Conservation (phyloP, 2,888 invertebrate species). For the Calameuta pallipes region DNA sequence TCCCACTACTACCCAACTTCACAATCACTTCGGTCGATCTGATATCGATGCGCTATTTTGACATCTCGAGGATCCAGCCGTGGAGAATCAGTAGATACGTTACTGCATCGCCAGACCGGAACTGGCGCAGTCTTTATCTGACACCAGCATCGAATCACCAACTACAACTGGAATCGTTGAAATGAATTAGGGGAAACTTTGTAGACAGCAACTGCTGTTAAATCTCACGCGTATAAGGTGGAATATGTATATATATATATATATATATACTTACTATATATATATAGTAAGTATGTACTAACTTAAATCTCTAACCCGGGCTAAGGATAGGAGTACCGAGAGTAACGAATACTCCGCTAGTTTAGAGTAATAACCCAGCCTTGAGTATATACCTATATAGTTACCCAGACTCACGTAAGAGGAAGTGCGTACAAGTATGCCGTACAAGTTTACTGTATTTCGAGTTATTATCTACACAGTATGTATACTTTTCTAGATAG, state of each 20-base stretch:
- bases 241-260: too few species aligned
- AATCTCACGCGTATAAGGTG: background rate
- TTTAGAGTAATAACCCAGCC: background rate
- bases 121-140: background rate
- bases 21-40: slow-evolving; percentile 37
- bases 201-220: background rate
- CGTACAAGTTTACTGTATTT: background rate
- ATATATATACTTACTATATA: too few species aligned
- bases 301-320: background rate
- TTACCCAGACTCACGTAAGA: background rate
- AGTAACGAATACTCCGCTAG: background rate
- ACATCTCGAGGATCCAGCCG: background rate
- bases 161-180: background rate
- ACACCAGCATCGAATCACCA: background rate
- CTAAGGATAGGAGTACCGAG: background rate
- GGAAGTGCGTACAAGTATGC: background rate
- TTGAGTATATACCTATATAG: background rate
- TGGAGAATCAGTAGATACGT: background rate
- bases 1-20: slow-evolving; percentile 29
- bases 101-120: background rate
- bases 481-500: background rate
- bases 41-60: slow-evolving; percentile 38
- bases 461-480: background rate
- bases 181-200: background rate
- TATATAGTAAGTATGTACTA: background rate